Conservation (phyloP, 2,113 vertebrate genomes). For the Hippocampus comes region DNA sequence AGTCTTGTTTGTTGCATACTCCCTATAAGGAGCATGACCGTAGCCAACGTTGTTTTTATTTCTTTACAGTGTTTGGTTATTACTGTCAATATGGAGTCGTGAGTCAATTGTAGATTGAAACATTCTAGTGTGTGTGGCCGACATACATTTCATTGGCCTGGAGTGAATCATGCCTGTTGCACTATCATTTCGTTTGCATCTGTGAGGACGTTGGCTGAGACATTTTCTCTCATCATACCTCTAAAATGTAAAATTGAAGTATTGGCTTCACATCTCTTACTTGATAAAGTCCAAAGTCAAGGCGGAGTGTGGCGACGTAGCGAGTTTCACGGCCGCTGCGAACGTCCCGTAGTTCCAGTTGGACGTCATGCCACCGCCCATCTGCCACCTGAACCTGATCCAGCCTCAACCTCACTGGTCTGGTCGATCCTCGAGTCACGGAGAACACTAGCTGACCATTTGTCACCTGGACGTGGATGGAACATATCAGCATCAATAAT, state of each 20-base stretch:
- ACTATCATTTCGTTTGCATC: background rate
- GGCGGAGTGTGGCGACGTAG: conserved; percentile 84
- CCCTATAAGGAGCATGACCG: background rate
- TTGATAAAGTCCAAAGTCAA: conserved; percentile 94
- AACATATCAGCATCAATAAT: background rate
- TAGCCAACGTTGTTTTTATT: too few relatives aligned
- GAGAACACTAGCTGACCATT: conserved; percentile 86
- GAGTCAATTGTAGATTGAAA: background rate
- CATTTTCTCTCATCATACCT: background rate
- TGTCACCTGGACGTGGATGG: conserved; percentile 73
- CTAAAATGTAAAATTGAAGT: background rate
- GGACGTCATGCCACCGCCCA: conserved; percentile 92
- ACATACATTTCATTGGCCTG: background rate
- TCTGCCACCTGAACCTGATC: conserved; percentile 89
- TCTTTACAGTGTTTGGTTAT: too few relatives aligned
- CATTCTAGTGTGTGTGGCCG: background rate
- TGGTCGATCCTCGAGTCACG: conserved; percentile 78
- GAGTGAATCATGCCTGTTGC: background rate
- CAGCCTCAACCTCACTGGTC: conserved; percentile 80
- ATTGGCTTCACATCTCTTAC: conserved; percentile 54
- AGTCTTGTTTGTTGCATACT: background rate
- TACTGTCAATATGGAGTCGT: background rate
- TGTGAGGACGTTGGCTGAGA: background rate
- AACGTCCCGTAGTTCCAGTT: conserved; percentile 87
- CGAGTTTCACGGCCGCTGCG: conserved; percentile 79